Evolutionary conservation across 1,140 invertebrate genomes (phyloP).

Genomic region (Neodiprion lecontei): DNA sequence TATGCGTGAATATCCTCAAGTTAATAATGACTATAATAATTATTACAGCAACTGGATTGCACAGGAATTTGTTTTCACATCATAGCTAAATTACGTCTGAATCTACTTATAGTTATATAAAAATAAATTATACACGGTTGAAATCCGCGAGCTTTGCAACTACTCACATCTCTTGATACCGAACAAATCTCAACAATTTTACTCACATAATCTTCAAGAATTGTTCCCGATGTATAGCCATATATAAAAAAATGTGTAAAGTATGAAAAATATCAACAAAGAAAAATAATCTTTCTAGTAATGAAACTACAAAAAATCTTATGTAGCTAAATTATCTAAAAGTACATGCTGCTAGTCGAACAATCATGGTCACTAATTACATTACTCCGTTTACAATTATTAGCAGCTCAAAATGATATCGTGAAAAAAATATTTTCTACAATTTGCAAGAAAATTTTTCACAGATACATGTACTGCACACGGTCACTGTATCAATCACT

Average conservation of each 20-base stretch:
- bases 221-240: background rate
- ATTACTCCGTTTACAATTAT: constrained; percentile 8
- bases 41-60: background rate
- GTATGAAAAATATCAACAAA: background rate
- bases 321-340: background rate
- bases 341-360: background rate
- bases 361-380: background rate
- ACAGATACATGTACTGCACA: background rate
- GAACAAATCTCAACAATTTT: background rate
- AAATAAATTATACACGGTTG: background rate
- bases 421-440: constrained; percentile 11
- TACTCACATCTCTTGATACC: background rate
- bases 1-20: background rate
- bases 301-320: too few species aligned
- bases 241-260: constrained; percentile 5
- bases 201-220: background rate
- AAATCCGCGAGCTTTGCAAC: too few species aligned
- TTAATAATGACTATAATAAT: background rate
- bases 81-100: background rate
- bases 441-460: background rate
- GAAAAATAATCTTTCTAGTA: background rate
- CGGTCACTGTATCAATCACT: background rate
- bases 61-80: background rate
- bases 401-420: constrained; percentile 12
- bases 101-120: background rate